These are phyloP conservation scores for Scaptodrosophila lebanonensis DNA, from an alignment of 1,140 invertebrate species.

Conservation along the genomic window DNA sequence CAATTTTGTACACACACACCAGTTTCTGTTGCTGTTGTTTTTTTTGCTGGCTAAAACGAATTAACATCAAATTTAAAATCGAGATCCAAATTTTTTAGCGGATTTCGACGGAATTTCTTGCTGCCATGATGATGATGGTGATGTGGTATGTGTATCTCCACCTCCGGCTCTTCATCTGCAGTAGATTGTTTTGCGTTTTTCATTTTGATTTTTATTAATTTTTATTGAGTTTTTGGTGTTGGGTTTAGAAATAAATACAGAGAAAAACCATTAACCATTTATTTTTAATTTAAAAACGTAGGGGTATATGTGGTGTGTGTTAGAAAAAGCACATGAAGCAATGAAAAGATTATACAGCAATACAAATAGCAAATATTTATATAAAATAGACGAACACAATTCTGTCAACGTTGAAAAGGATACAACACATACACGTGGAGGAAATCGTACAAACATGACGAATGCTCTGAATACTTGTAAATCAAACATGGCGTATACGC, in stretches of 20 bases:
- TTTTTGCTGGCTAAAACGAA: conserved; percentile 68
- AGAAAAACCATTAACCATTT: conserved; percentile 49
- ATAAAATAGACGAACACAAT: conserved; percentile 25
- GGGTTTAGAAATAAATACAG: conserved; percentile 50
- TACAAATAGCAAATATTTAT: conserved; percentile 32
- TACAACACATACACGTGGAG: conserved; percentile 27
- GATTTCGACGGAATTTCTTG: conserved; percentile 73
- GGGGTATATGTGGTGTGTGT: conserved; percentile 1
- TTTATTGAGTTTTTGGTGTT: conserved; percentile 17
- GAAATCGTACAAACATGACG: no score
- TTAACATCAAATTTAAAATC: conserved; percentile 77
- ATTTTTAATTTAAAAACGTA: conserved; percentile 30
- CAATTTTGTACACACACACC: conserved; percentile 52
- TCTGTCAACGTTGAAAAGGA: conserved; percentile 9
- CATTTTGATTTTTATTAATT: conserved; percentile 29
- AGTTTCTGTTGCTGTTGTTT: conserved; percentile 45
- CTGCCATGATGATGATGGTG: conserved; percentile 76
- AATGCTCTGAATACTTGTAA: conserved; percentile 5
- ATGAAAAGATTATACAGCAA: conserved; percentile 12
- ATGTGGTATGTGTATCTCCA: conserved; percentile 72
- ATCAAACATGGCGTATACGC: conserved; percentile 48
- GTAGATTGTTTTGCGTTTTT: conserved; percentile 16
- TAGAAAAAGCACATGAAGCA: no score
- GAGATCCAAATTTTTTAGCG: conserved; percentile 76
- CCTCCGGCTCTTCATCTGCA: conserved; percentile 61